Evolutionary conservation across 2,797 vertebrate species (phyloP), one percentile per base, ranked within the genome.

Genomic region (Siniperca scherzeri): DNA sequence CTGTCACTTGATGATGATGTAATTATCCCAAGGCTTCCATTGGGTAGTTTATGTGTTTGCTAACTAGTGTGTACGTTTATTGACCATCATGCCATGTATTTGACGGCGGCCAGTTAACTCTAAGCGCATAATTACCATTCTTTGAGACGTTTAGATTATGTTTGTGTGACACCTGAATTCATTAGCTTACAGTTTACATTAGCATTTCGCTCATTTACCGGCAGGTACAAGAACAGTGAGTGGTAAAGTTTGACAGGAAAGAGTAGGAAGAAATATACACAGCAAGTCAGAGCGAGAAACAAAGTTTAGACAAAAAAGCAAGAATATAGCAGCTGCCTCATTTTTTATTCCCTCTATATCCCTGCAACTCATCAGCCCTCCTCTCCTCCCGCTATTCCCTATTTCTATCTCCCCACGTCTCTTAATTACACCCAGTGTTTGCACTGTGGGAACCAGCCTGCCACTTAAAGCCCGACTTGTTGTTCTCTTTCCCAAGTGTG

Each of bases 351-450:
- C 53, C 44, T 84, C 67, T 87, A 0, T 65, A 61, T 77, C 55
- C n/a, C 38, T 50, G 55, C 77, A 53, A 36, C 65, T 71, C 71
- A 57, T 44, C 69, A 65, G 57, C 50, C 65, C 62, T 81, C 67
- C 70, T 81, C 78, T 73, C 66, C 83, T 83, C 74, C 81, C 62
- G 67, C 70, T 56, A 9, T 66, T 71, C 73, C 78, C 77, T 57
- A 62, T 75, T 84, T 85, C 81, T 64, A 27, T 76, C 70, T 86
- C 66, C 69, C 64, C 27, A 77, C 72, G 3, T 86, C 59, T 14
- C 88, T 88, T 92, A 93, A 95, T 95, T 93, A 94, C 91, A 87
- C 82, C 74, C 88, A 81, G 80, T 82, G 88, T 92, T 89, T 89
- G 77, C 82, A 75, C 78, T 16, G 87, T 77, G 83, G 87, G 88